Evolutionary conservation across 2,113 vertebrate genomes (phyloP), one percentile per base, ranked within the genome.

Genomic region (Orthonyx spaldingii): DNA sequence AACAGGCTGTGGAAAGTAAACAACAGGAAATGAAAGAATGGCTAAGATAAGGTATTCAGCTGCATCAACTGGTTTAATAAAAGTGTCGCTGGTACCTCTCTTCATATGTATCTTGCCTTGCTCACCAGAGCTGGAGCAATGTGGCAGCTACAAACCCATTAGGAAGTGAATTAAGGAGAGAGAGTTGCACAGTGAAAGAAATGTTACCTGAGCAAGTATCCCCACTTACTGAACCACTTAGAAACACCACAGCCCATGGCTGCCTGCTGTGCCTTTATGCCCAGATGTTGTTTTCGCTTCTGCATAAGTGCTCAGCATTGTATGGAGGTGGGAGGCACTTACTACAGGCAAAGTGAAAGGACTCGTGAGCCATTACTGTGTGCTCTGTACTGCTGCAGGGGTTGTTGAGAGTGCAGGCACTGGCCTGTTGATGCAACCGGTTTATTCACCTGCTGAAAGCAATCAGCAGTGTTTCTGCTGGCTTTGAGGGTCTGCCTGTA

Each of bases 11-110:
- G 83, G 71, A 94, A 44, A 44, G n/a, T 52, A 53, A 96, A 78
- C 20, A 90, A 78, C 85, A 97, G 94, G 96, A 97, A 97, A 97
- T 96, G 95, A 96, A 96, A 89, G 87, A 93, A 84, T 3, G 30
- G 53, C 88, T 81, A 53, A 92, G 88, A 92, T 86, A 95, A 95
- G 61, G 44, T 47, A 84, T 86, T 92, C 75, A 27, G 70, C 85
- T 90, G n/a, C 53, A 65, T 80, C 83, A 47, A 30, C 30, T 68
- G 68, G 30, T 81, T 94, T 81, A 93, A 93, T 93, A 89, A 90
- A 93, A 89, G 56, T 56, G 72, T 39, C 2, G 1, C 83, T 70
- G 86, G 76, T 93, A 81, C 60, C 39, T 60, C 59, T 87, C 68
- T 65, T 37, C 8, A 3, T 61, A 10, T 9, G 26, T 30, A 32